Percentiles rank a stretch among this genome's conserved stretches.
Conservation (phyloP, 2,888 invertebrate genomes). For the Scaptomyza flava region DNA sequence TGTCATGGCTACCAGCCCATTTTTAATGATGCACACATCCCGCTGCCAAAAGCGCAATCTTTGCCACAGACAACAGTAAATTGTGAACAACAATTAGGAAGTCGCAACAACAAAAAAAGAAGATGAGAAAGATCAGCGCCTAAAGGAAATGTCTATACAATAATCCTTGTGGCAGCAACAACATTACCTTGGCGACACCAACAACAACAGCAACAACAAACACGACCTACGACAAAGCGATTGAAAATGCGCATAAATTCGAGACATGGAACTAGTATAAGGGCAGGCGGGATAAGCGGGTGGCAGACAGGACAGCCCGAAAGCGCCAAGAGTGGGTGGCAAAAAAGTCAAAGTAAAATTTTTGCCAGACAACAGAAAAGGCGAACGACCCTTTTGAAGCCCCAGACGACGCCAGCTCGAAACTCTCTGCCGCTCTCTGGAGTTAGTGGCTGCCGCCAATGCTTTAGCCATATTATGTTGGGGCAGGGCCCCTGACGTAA, state of each 20-base stretch:
- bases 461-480: slow-evolving; percentile 54
- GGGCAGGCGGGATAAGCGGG: neutral
- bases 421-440: slow-evolving; percentile 1
- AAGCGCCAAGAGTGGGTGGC: neutral
- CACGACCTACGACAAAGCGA: slow-evolving; percentile 81
- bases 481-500: slow-evolving; percentile 66
- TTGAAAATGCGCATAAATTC: slow-evolving; percentile 78
- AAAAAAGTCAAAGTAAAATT: slow-evolving; percentile 73
- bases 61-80: slow-evolving; percentile 27
- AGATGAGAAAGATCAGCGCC: slow-evolving; percentile 16
- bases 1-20: slow-evolving; percentile 58
- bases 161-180: slow-evolving; percentile 71
- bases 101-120: slow-evolving; percentile 4
- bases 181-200: slow-evolving; percentile 74
- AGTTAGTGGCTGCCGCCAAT: slow-evolving; percentile 32
- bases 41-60: slow-evolving; percentile 28
- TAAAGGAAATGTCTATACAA: slow-evolving; percentile 23
- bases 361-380: slow-evolving; percentile 79
- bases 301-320: slow-evolving; percentile 46
- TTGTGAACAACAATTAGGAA: slow-evolving; percentile 36
- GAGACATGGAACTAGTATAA: slow-evolving; percentile 31
- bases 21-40: slow-evolving; percentile 18
- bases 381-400: slow-evolving; percentile 80
- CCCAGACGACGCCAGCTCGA: slow-evolving; percentile 67
- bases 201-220: slow-evolving; percentile 72